Evolutionary conservation across 2,797 vertebrate genomes (phyloP).

Genomic region (Pempheris klunzingeri): DNA sequence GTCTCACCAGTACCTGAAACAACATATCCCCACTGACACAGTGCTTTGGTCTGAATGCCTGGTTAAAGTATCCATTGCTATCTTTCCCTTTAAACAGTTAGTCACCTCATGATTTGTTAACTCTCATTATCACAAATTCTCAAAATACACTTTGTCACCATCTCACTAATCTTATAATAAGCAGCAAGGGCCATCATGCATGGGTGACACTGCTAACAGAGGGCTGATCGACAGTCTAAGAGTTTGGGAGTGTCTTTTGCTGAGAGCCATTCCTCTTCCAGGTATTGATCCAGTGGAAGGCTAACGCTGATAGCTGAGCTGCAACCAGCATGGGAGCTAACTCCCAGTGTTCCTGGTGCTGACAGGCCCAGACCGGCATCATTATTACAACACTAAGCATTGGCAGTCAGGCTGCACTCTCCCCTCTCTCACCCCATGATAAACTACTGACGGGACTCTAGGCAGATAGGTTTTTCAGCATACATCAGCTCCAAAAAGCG

Average conservation of each 20-base stretch:
- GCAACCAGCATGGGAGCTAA: slow-evolving; percentile 66
- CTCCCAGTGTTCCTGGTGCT: slow-evolving; percentile 70
- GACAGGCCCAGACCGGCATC: slow-evolving; percentile 76
- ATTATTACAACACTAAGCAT: slow-evolving; percentile 81
- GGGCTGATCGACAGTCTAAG: slow-evolving; percentile 49
- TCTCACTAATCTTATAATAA: slow-evolving; percentile 8
- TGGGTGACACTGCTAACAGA: slow-evolving; percentile 36
- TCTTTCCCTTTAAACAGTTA: neutral
- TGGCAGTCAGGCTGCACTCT: slow-evolving; percentile 74
- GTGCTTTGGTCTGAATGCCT: neutral
- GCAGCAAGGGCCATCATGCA: neutral
- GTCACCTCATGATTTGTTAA: slow-evolving; percentile 5
- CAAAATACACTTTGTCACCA: slow-evolving; percentile 1
- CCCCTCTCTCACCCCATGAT: slow-evolving; percentile 77
- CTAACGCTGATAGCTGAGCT: slow-evolving; percentile 72
- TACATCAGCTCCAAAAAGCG: slow-evolving; percentile 83
- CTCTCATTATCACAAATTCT: neutral
- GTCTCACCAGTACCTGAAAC: neutral
- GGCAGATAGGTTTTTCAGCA: slow-evolving; percentile 82
- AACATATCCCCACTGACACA: neutral
- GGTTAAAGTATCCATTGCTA: neutral
- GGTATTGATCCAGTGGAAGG: slow-evolving; percentile 69
- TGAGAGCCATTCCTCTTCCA: slow-evolving; percentile 67
- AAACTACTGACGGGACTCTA: slow-evolving; percentile 80
- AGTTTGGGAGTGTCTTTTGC: slow-evolving; percentile 60